Conservation (phyloP, 2,113 vertebrate genomes). For the Catharus minimus region DNA sequence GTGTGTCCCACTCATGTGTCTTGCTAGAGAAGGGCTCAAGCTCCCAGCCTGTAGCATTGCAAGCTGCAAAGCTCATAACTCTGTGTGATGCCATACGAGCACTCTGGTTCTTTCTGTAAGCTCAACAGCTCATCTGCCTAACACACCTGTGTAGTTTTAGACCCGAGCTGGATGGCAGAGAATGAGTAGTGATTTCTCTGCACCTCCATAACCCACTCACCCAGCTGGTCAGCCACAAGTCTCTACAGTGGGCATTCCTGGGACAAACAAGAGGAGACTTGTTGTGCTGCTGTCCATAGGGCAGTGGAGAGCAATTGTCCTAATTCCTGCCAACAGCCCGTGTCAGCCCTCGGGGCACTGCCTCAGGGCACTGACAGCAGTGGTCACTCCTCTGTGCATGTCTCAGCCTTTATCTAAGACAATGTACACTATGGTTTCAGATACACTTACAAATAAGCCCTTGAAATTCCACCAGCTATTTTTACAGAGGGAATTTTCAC, state of each 20-base stretch:
- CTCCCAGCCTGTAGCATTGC: neutral
- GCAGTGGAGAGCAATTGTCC: neutral
- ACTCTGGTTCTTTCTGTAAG: neutral
- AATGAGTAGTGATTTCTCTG: neutral
- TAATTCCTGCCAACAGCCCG: neutral
- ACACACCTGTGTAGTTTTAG: neutral
- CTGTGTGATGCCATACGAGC: neutral
- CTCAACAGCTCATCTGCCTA: neutral
- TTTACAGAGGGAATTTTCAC: neutral
- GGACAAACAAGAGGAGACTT: neutral
- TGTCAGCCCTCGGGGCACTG: neutral
- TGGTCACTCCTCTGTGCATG: neutral
- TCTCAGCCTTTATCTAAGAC: neutral
- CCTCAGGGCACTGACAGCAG: neutral
- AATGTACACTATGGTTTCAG: neutral
- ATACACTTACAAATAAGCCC: neutral
- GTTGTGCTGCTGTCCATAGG: neutral
- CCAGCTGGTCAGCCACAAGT: neutral
- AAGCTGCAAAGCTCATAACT: neutral
- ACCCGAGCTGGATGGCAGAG: neutral
- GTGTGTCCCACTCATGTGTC: neutral
- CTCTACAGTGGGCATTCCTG: neutral
- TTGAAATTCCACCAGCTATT: constrained; percentile 7
- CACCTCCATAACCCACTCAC: neutral
- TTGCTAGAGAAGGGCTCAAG: neutral